Conservation (phyloP, 2,113 vertebrate genomes). For the Gobiocypris rarus region DNA sequence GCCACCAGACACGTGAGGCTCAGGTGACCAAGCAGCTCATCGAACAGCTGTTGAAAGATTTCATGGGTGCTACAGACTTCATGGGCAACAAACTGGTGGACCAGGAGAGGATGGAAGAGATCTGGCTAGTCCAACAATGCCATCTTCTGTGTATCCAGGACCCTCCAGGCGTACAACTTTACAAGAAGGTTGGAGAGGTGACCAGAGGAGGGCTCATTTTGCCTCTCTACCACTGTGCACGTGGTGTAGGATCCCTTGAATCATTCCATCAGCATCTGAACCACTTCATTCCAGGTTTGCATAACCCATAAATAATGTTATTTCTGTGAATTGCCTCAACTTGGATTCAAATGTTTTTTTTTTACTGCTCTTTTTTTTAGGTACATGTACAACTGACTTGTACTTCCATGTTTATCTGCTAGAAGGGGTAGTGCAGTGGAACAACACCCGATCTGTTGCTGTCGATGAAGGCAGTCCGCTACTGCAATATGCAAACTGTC, state of each 20-base stretch:
- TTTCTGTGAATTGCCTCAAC: not conserved
- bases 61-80: conserved; percentile 16
- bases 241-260: conserved; percentile 14
- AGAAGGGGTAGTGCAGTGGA: conserved; percentile 29
- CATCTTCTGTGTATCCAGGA: conserved; percentile 18
- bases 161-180: conserved; percentile 22
- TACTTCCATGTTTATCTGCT: conserved; percentile 46
- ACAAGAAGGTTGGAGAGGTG: conserved; percentile 1
- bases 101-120: conserved; percentile 16
- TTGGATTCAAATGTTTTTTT: not conserved
- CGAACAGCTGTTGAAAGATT: conserved; percentile 19
- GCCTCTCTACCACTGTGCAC: not conserved
- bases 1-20: not conserved
- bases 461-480: not conserved
- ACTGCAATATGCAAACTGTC: conserved; percentile 22
- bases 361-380: not conserved
- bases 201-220: conserved; percentile 26
- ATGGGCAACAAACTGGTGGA: conserved; percentile 23
- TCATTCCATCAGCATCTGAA: conserved; percentile 39
- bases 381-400: conserved; percentile 14
- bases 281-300: conserved; percentile 20
- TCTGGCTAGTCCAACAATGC: conserved; percentile 12
- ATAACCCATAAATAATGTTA: not conserved
- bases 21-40: conserved; percentile 37
- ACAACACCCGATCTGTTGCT: not conserved